Base-by-base conservation (phyloP, 2,888 invertebrate genomes). In the Oxytorus armatus region DNA sequence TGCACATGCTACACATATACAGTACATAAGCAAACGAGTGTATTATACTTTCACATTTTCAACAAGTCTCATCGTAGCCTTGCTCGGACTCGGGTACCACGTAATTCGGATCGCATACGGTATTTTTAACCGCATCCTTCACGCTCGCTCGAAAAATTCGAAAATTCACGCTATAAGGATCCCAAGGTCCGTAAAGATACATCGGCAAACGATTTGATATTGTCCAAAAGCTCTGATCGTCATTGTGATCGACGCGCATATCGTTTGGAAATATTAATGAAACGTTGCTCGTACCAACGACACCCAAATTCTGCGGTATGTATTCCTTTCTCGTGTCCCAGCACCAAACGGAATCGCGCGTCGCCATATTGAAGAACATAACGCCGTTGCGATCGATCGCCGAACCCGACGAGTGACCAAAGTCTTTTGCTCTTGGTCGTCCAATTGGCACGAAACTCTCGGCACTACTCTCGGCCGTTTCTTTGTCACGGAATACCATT, bases 191-290 rank as follows among this genome's bases (percentile, higher is more conserved):
- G 65, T 95, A 96, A 65, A 97, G 93, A 90, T 95, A 97, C 91
- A 95, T 94, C 0, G 96, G 96, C 78, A 97, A 90, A 23, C 94
- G 93, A 90, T 97, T 97, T 1, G 96, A 95, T 84, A 97, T 93
- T 2, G 96, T 93, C 97, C 97, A 97, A 7, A 97, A 93, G 72
- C 93, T 95, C 87, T 96, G 95, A 47, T 93, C 93, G 8, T 92
- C 87, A 44, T 95, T 95, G 77, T 95, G 93, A 86, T 97, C 97
- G 8, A 97, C 93, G 90, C 96, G 96, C 51, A 97, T 91, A 88
- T 97, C 97, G 86, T 97, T 97, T 0, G 97, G 97, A 88, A 97
- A 97, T 14, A 96, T 93, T 80, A 97, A 92, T 0, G 95, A 94
- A 8, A 94, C 93, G 1, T 93, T 91, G 90, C 95, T 94, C 42